A percentile compares a stretch with the other conserved stretches of the same genome.
Evolutionary conservation across 2,113 vertebrate genomes (phyloP).

Genomic region (Thunnus thynnus): DNA sequence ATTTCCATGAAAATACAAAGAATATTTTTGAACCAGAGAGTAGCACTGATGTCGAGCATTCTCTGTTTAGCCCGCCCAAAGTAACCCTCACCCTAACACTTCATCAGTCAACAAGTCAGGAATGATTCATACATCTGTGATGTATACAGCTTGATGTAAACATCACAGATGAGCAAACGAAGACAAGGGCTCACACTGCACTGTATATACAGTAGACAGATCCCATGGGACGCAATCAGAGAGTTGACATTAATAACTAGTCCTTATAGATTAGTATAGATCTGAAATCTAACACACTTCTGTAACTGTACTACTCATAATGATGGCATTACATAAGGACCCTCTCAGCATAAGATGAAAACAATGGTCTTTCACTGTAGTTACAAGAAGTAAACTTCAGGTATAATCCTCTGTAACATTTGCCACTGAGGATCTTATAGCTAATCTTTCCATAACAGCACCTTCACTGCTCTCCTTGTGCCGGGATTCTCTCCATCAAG

Average conservation of each 20-base stretch:
- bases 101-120: not conserved
- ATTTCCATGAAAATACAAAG: constrained; percentile 63
- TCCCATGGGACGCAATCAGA: not conserved
- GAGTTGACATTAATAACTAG: not conserved
- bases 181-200: not conserved
- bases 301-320: not conserved
- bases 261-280: not conserved
- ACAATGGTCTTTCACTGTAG: not conserved
- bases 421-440: not conserved
- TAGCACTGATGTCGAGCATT: constrained; percentile 45
- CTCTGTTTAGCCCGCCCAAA: constrained; percentile 40
- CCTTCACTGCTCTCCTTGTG: constrained; percentile 32
- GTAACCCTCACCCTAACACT: not conserved
- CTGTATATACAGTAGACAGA: not conserved
- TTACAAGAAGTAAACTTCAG: not conserved
- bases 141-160: constrained; percentile 2
- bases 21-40: constrained; percentile 64
- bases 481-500: constrained; percentile 36
- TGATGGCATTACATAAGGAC: not conserved
- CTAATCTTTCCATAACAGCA: constrained; percentile 27
- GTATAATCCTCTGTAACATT: not conserved
- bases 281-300: not conserved
- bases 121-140: not conserved
- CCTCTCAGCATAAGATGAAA: not conserved
- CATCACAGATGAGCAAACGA: constrained; percentile 19